These are phyloP conservation scores for Scaptomyza flava DNA, from an alignment of 2,888 invertebrate genomes.

Conservation along the genomic window DNA sequence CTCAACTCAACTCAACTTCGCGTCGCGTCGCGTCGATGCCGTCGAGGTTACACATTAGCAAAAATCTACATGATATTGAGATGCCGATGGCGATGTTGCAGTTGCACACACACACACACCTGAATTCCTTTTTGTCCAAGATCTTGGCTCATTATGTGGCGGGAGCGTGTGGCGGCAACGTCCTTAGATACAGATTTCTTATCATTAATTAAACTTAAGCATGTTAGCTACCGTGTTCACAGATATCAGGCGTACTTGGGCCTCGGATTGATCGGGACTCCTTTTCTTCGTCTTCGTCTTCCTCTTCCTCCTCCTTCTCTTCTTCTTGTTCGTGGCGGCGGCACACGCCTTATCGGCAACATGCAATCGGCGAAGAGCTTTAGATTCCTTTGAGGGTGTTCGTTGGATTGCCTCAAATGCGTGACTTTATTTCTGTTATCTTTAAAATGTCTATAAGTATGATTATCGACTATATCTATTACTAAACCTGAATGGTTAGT, in stretches of 20 bases:
- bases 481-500: background rate
- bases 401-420: constrained; percentile 14
- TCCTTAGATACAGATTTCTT: constrained; percentile 84
- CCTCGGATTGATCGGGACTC: constrained; percentile 53
- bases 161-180: constrained; percentile 61
- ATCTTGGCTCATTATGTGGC: constrained; percentile 61
- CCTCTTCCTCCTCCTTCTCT: constrained; percentile 51
- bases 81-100: constrained; percentile 70
- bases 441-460: background rate
- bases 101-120: constrained; percentile 45
- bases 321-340: constrained; percentile 12
- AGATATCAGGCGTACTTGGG: constrained; percentile 55
- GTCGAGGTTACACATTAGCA: constrained; percentile 74
- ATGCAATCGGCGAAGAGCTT: constrained; percentile 74
- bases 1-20: background rate
- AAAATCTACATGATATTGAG: constrained; percentile 82
- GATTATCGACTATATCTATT: background rate
- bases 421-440: constrained; percentile 14
- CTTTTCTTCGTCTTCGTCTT: constrained; percentile 35
- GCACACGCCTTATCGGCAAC: constrained; percentile 81
- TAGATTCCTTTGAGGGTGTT: constrained; percentile 33
- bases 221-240: constrained; percentile 84
- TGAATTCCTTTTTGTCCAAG: constrained; percentile 54
- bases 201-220: constrained; percentile 85
- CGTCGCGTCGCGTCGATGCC: constrained; percentile 17